Conservation (phyloP, 2,888 invertebrate genomes). For the Dastarcus helophoroides region DNA sequence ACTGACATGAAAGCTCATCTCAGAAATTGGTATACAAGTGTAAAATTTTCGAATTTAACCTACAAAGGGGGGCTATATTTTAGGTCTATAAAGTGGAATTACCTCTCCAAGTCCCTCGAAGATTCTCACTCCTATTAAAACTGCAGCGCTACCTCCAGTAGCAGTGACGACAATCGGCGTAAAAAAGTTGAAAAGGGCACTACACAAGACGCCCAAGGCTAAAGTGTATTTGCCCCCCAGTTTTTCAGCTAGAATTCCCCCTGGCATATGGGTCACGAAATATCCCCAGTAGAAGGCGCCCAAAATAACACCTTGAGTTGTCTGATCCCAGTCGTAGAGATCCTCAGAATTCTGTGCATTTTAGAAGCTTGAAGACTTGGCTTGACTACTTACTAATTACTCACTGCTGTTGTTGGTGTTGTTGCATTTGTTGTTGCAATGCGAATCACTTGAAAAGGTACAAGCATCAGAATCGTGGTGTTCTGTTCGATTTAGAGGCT, state of each 20-base stretch:
- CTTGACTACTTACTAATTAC: too few species aligned
- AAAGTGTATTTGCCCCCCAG: conserved; percentile 80
- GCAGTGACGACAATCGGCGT: conserved; percentile 53
- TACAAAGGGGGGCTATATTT: too few species aligned
- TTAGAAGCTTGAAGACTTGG: too few species aligned
- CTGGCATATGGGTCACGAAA: conserved; percentile 70
- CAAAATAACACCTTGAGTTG: conserved; percentile 63
- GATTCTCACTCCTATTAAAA: conserved; percentile 59
- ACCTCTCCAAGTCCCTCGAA: conserved; percentile 77
- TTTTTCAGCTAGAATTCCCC: conserved; percentile 66
- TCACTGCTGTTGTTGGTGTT: conserved; percentile 2
- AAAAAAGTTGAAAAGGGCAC: conserved; percentile 68
- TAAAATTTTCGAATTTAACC: too few species aligned
- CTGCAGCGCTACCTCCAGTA: conserved; percentile 48
- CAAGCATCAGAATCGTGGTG: conserved; percentile 43
- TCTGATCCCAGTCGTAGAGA: conserved; percentile 52
- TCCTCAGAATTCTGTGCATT: conserved; percentile 21
- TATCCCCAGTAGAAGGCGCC: conserved; percentile 82
- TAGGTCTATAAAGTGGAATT: too few species aligned
- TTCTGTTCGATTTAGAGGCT: conserved; percentile 24
- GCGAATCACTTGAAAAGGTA: conserved; percentile 36
- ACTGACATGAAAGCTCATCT: too few species aligned
- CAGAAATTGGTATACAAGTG: too few species aligned
- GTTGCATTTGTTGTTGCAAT: too few species aligned
- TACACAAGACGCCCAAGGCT: conserved; percentile 70